Base-by-base conservation (phyloP, 1,140 invertebrate genomes). In the Nasonia giraulti region DNA sequence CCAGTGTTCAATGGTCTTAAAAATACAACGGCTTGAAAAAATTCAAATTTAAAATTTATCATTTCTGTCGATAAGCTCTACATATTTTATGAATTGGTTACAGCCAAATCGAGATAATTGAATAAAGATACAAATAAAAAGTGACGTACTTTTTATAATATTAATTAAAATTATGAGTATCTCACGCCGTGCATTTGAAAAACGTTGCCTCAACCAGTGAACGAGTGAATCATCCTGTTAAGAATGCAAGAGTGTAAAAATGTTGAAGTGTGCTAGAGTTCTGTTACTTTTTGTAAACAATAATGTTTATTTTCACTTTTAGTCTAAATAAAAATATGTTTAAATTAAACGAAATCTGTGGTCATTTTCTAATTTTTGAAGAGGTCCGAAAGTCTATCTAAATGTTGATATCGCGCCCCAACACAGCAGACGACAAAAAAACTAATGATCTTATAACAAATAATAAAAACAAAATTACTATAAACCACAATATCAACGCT, bases 281-380 rank as follows among this genome's bases (percentile, higher is more conserved):
- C 79, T 86, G 66, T 83, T 87, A 87, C 78, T 89, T 90, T 89
- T 90, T 83, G 74, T 88, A 87, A 87, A 86, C 87, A 86, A 87
- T 88, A 87, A 79, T 83, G 78, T 90, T 90, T 89, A 89, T 90
- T 90, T 90, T 90, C 82, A 87, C 87, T 86, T 87, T 89, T 89
- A 89, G 84, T 87, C 74, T 87, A 83, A 90, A 90, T 90, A 91
- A 90, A 90, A 82, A 62, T 87, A 88, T 85, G 84, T 89, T 87
- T 86, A 87, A 90, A 89, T 85, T 87, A 87, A 17, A 47, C 12
- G 2, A 8, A 80, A 17, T 80, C 5, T 68, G 40, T 40, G 12
- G 37, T 37, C 33, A 40, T 77, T 77, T 27, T 50, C 33, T 47
- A 91, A 20, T 62, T 62, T 27, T 27, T 1, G 27, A 27, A 27